Evolutionary conservation across 2,888 invertebrate genomes (phyloP), one percentile per base, ranked within the genome.

Genomic region (Exocentrus adspersus): DNA sequence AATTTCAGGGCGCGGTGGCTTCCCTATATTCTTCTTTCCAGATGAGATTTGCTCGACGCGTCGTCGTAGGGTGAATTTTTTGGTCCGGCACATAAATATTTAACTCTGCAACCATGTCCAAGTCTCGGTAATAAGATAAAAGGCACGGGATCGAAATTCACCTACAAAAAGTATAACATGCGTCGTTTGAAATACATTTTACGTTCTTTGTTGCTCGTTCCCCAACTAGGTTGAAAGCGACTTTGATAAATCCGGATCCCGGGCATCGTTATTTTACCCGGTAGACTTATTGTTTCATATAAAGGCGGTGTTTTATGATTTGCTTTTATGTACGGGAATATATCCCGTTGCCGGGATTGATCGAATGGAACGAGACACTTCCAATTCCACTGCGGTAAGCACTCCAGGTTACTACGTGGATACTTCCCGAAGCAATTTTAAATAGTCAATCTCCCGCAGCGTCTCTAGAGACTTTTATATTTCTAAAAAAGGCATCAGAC

Each of bases 221-320:
- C n/a, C 30, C 9, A 1, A 7, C n/a, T 30, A 30, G 10, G n/a
- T 9, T 5, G 28, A 7, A 30, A 30, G 5, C 9, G 30, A 30
- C 7, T 30, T 4, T 7, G 30, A 7, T 30, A 30, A 30, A 7
- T 7, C 30, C n/a, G 30, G 30, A 50, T n/a, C n/a, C 50, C 30
- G 4, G 2, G 16, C 6, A 17, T 24, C 17, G 21, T 56, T 56
- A 43, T 30, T 43, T 56, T 43, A 43, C 43, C 43, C 43, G 16
- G 43, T 45, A 20, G 45, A 58, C 60, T 54, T 50, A 56, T 54
- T 64, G 63, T 60, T 64, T 51, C 59, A 46, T 60, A 54, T 52
- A 46, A 64, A 54, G 48, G 28, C 64, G 56, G 53, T 64, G 60
- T 64, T 64, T 64, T 64, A 60, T 64, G 54, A 60, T 60, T 60